phyloP scores from a whole-genome alignment of 2,888 invertebrate genomes.

The Alviniconcha strummeri region DNA sequence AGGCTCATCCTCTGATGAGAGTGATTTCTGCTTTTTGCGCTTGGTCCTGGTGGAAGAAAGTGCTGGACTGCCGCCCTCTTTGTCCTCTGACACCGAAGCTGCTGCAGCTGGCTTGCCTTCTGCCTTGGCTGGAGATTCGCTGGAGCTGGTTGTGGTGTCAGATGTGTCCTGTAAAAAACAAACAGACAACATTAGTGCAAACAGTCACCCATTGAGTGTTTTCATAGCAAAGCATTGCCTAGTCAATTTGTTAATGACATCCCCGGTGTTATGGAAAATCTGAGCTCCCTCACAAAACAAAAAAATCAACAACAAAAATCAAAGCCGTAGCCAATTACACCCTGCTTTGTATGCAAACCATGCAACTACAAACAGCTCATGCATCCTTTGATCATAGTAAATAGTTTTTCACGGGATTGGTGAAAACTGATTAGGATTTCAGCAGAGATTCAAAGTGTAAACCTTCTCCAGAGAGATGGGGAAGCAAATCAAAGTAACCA shows the following conservation, averaged over 20 bases:
- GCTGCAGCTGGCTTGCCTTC: conserved; percentile 2
- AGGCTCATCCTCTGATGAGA: conserved; percentile 18
- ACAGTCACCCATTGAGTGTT: neutral
- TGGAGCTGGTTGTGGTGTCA: neutral
- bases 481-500: no score
- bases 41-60: conserved; percentile 10
- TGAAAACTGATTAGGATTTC: no score
- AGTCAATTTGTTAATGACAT: neutral
- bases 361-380: no score
- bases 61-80: neutral
- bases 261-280: neutral
- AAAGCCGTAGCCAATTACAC: no score
- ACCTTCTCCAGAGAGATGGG: no score
- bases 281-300: neutral
- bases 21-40: conserved; percentile 23
- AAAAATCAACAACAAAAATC: neutral
- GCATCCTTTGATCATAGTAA: no score
- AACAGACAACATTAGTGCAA: neutral
- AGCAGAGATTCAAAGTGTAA: no score
- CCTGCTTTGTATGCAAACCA: no score
- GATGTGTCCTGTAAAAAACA: conserved; percentile 9
- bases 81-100: neutral
- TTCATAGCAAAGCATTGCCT: neutral
- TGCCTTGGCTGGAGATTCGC: neutral
- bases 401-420: no score